Conservation (phyloP, 1,140 invertebrate species). For the Psilanteris sp. region DNA sequence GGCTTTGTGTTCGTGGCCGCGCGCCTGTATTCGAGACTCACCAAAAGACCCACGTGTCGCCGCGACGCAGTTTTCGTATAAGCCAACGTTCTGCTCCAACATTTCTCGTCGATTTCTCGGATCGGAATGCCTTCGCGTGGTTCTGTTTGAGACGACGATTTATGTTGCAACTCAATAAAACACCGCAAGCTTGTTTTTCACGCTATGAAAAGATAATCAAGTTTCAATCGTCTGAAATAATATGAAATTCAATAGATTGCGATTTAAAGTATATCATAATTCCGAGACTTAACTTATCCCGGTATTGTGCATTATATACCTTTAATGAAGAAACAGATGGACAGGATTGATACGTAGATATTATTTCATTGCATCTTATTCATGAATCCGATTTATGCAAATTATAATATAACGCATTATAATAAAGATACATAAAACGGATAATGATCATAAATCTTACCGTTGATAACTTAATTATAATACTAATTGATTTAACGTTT, state of each 20-base stretch:
- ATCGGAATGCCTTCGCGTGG: conserved; percentile 28
- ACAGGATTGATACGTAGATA: too few relatives aligned
- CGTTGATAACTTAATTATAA: too few relatives aligned
- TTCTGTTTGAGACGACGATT: conserved; percentile 22
- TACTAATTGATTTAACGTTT: too few relatives aligned
- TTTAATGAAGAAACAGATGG: too few relatives aligned
- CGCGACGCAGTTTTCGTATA: conserved; percentile 55
- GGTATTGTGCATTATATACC: too few relatives aligned
- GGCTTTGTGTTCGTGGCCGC: conserved; percentile 35
- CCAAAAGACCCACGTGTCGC: conserved; percentile 56
- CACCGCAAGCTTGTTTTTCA: conserved; percentile 1
- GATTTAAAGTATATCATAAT: too few relatives aligned
- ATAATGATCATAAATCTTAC: too few relatives aligned
- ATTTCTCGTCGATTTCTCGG: neutral
- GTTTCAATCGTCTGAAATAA: conserved; percentile 4
- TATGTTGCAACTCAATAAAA: conserved; percentile 34
- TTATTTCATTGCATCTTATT: too few relatives aligned
- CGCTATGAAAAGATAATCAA: conserved; percentile 21
- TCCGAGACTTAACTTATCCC: too few relatives aligned
- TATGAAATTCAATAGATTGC: neutral
- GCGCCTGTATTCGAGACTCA: conserved; percentile 23
- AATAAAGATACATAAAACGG: too few relatives aligned
- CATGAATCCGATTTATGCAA: too few relatives aligned
- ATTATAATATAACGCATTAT: too few relatives aligned
- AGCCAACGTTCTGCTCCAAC: conserved; percentile 17